Base-by-base conservation (phyloP, 1,140 invertebrate species). In the Diabrotica virgifera region DNA sequence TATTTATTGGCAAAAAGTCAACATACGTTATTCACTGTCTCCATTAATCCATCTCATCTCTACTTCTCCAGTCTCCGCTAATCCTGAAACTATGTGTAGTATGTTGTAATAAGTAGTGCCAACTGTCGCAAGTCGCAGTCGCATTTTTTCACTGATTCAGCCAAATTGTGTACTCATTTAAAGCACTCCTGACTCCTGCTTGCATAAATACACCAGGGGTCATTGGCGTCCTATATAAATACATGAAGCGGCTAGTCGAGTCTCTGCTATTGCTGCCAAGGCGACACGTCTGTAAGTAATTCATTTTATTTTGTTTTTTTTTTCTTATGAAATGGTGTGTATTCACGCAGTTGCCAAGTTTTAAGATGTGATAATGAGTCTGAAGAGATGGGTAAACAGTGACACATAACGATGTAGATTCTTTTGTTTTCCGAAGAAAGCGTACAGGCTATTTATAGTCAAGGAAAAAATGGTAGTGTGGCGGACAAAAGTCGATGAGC, bases 191-290 rank as follows among this genome's bases (percentile, higher is more conserved):
- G 24, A 24, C 24, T 24, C 24, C 24, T 24, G 24, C 24, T 24
- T 24, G 24, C 65, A 70, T 66, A 70, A 70, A 70, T 70, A 70
- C 64, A 54, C 52, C 53, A 63, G 68, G 64, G 68, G 68, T 70
- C 68, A 67, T 70, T 70, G 68, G 65, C 68, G 65, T 59, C 62
- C 63, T 56, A 54, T 62, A 65, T 70, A 70, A 70, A 70, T 70
- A 70, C 68, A 64, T 65, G 68, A 54, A 64, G 54, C 56, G 53
- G 53, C 59, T 54, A 56, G 35, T 36, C 56, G 24, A 24, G 24
- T 24, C 24, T n/a, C n/a, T n/a, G 59, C 36, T n/a, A 40, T 59
- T 38, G 57, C 10, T 60, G 59, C 46, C 46, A 60, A n/a, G n/a
- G n/a, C n/a, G n/a, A 52, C 46, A 12, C 46, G 59, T 9, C 59